These are phyloP conservation scores for Chamaea fasciata DNA, from an alignment of 2,113 vertebrate genomes.

Conservation along the genomic window DNA sequence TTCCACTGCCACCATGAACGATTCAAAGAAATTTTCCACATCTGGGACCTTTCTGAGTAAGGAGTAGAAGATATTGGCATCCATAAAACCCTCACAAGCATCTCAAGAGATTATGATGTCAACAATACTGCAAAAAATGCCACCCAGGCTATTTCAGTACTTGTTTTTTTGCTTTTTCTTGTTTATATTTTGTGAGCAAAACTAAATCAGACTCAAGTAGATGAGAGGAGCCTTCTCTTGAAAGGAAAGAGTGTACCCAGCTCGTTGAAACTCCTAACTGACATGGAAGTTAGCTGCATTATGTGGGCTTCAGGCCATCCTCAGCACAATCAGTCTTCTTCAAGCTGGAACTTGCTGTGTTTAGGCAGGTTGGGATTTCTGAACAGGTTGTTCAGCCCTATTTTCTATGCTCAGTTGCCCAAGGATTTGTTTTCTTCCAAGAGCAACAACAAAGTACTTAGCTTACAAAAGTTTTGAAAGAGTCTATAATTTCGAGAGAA, in stretches of 20 bases:
- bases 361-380: conserved; percentile 51
- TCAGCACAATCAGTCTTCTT: conserved; percentile 19
- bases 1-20: background rate
- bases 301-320: conserved; percentile 37
- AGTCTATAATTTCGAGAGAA: background rate
- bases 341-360: conserved; percentile 56
- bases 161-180: background rate
- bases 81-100: background rate
- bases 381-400: conserved; percentile 53
- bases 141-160: background rate
- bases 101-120: background rate
- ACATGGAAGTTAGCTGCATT: conserved; percentile 47
- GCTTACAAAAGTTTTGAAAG: conserved; percentile 9
- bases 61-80: background rate
- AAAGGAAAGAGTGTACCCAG: background rate
- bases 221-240: conserved; percentile 20
- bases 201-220: background rate
- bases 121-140: background rate
- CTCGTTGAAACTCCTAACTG: background rate
- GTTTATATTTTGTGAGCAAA: conserved; percentile 34
- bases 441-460: background rate
- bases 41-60: background rate
- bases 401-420: conserved; percentile 58
- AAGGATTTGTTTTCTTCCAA: conserved; percentile 56
- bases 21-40: background rate